Evolutionary conservation across 2,797 vertebrate species (phyloP), one percentile per base, ranked within the genome.

Genomic region (Rhinatrema bivittatum): DNA sequence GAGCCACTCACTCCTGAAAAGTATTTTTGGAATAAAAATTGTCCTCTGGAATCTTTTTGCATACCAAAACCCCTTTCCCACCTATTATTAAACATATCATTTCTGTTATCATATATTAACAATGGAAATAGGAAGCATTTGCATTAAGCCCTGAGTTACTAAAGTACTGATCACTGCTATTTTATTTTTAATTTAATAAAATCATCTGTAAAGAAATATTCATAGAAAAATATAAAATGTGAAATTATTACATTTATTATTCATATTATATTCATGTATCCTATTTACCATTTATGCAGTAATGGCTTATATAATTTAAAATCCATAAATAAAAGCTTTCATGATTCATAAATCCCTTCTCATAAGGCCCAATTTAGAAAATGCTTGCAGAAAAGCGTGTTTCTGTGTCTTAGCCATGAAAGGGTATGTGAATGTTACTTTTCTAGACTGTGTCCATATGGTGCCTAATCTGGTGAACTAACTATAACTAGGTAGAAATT

Each of bases 401-500:
- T 44, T 52, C 53, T 53, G n/a, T n/a, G n/a, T n/a, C 53, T 67
- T 36, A 42, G 36, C 27, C 21, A 35, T 0, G 1, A 29, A 26
- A 46, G 16, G 9, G 68, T 57, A 11, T 3, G 6, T 23, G 7
- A 12, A 17, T 32, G 26, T 47, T 50, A 32, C 41, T 30, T 62
- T 12, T 1, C 59, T 55, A 43, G 39, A 48, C 53, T 47, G 65
- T 47, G 36, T 25, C 62, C 74, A 68, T 76, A 69, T 70, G 72
- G 60, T 69, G 54, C 57, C 55, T 68, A 72, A 74, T 68, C 48
- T 53, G 51, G 29, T 58, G 68, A 79, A 68, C 65, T 57, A 64
- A 58, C 53, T 71, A 46, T 69, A 74, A 72, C 63, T 56, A 55
- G 50, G 59, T 74, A 60, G 67, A 72, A 76, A 78, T 62, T 70